These are phyloP conservation scores for Enteromius afrohamiltoni DNA, from an alignment of 2,797 vertebrate species.

Conservation along the genomic window DNA sequence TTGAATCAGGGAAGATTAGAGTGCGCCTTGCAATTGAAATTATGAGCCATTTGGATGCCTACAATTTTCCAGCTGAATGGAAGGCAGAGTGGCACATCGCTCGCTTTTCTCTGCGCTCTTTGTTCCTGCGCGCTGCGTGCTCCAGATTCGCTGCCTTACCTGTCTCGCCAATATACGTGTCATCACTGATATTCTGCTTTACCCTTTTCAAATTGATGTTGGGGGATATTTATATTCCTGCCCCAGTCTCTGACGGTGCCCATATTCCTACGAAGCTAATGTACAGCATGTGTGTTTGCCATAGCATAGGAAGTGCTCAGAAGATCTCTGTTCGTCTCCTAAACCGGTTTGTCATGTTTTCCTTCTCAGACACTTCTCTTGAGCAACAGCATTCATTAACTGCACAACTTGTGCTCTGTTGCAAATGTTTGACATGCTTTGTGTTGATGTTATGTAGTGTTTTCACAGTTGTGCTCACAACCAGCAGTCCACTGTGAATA, in stretches of 20 bases:
- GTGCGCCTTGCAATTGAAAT: slow-evolving; percentile 58
- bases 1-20: slow-evolving; percentile 56
- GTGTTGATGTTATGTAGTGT: slow-evolving; percentile 19
- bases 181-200: slow-evolving; percentile 34
- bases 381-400: slow-evolving; percentile 18
- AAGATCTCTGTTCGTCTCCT: slow-evolving; percentile 22
- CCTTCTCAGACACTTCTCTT: neutral
- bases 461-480: slow-evolving; percentile 67
- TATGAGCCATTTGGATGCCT: slow-evolving; percentile 61
- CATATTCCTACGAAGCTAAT: neutral
- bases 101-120: slow-evolving; percentile 51
- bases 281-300: neutral
- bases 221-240: slow-evolving; percentile 28
- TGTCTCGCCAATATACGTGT: slow-evolving; percentile 35
- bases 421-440: neutral
- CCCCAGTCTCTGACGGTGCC: neutral
- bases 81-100: slow-evolving; percentile 52
- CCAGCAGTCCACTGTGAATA: slow-evolving; percentile 74
- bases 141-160: slow-evolving; percentile 23
- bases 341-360: neutral
- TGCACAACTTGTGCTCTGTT: neutral
- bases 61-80: slow-evolving; percentile 62
- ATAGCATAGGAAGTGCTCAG: neutral
- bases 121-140: slow-evolving; percentile 40
- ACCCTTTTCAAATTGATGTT: slow-evolving; percentile 23